Percentiles rank a stretch among this genome's conserved stretches.
These are phyloP conservation scores for Agrypnus murinus DNA, from an alignment of 2,888 invertebrate species.

Conservation along the genomic window DNA sequence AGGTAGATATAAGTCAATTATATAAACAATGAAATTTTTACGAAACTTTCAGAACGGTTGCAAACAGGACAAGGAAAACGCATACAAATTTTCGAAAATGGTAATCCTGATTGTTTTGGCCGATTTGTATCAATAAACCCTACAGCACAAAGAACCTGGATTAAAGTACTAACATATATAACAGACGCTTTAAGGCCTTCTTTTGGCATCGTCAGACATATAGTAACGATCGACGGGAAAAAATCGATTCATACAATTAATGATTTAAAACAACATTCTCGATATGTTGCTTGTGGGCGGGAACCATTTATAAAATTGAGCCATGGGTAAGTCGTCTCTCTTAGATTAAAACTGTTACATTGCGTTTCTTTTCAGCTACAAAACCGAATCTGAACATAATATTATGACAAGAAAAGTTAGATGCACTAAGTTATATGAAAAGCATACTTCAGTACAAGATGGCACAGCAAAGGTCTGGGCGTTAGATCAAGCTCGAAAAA, in stretches of 20 bases:
- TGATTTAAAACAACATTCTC: constrained; percentile 48
- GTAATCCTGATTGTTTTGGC: constrained; percentile 30
- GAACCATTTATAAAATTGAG: constrained; percentile 39
- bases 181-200: constrained; percentile 46
- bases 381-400: constrained; percentile 34
- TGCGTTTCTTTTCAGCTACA: constrained; percentile 28
- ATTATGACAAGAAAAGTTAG: constrained; percentile 8
- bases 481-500: constrained; percentile 18
- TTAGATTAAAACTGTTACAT: no score
- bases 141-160: constrained; percentile 45
- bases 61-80: constrained; percentile 34
- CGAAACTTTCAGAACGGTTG: constrained; percentile 10
- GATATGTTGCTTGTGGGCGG: constrained; percentile 53
- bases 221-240: constrained; percentile 48
- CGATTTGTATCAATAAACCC: constrained; percentile 34
- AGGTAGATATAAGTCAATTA: background rate
- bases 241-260: constrained; percentile 44
- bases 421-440: constrained; percentile 15
- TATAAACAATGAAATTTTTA: background rate
- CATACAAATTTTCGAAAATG: constrained; percentile 52
- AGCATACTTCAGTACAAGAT: background rate
- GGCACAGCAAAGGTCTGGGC: constrained; percentile 2
- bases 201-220: constrained; percentile 50
- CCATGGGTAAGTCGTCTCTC: constrained; percentile 49
- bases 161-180: constrained; percentile 47